Evolutionary conservation across 1,140 invertebrate species (phyloP).

Genomic region (Holcopasites calliopsidis): DNA sequence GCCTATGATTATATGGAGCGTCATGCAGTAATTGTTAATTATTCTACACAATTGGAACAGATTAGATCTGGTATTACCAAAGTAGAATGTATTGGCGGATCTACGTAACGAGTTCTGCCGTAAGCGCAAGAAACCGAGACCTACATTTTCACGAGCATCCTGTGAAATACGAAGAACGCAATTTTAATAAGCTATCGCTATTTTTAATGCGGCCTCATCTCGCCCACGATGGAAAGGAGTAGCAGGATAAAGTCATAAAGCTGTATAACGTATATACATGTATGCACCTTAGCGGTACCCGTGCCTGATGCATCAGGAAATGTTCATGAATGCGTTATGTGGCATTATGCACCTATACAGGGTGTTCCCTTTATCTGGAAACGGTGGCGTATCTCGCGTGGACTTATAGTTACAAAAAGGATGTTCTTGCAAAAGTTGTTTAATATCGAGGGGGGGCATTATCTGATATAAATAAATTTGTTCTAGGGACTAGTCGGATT

Average conservation of each 20-base stretch:
- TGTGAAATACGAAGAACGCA: not conserved
- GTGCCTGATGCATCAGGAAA: not conserved
- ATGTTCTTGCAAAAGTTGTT: too few relatives aligned
- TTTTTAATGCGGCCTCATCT: not conserved
- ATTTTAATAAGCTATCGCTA: constrained; percentile 14
- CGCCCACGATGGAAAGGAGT: not conserved
- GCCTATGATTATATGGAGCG: too few relatives aligned
- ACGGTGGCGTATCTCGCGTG: too few relatives aligned
- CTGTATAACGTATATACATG: not conserved
- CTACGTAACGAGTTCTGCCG: not conserved
- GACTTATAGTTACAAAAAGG: too few relatives aligned
- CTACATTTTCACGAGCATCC: constrained; percentile 7
- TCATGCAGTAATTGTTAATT: too few relatives aligned
- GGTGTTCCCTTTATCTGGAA: too few relatives aligned
- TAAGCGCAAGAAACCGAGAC: not conserved
- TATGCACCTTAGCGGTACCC: not conserved
- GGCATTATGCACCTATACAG: not conserved
- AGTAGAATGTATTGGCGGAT: not conserved
- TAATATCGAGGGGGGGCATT: too few relatives aligned
- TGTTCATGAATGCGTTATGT: constrained; percentile 19
- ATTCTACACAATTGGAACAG: not conserved
- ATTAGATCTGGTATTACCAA: not conserved
- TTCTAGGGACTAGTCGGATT: too few relatives aligned
- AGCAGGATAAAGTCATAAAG: not conserved
- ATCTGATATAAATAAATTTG: too few relatives aligned